phyloP scores from a whole-genome alignment of 2,888 invertebrate species.

The Stramonita haemastoma region DNA sequence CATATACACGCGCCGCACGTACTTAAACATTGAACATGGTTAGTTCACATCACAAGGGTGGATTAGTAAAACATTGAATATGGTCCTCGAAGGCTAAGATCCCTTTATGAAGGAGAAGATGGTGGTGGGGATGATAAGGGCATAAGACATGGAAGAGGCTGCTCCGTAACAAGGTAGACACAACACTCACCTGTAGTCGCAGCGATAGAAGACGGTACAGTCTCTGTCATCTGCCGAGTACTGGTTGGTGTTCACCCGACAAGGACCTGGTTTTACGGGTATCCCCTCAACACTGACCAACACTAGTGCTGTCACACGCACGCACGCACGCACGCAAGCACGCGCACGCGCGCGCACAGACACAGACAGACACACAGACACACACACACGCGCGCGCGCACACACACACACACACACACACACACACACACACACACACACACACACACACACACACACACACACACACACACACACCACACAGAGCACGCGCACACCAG shows the following conservation, averaged over 20 bases:
- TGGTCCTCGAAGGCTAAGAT: too few relatives aligned
- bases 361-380: conserved; percentile 11
- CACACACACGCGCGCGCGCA: background rate
- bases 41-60: too few relatives aligned
- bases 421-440: background rate
- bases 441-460: conserved; percentile 14
- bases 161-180: too few relatives aligned
- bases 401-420: background rate
- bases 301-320: background rate
- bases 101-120: too few relatives aligned
- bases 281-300: background rate
- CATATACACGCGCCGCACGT: too few relatives aligned
- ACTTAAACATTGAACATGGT: too few relatives aligned
- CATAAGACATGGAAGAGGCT: too few relatives aligned
- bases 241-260: background rate
- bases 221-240: background rate
- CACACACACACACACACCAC: background rate
- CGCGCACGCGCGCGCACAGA: background rate
- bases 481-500: too few relatives aligned
- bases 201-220: background rate
- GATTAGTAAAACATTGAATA: too few relatives aligned
- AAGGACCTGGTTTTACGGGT: background rate
- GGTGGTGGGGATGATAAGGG: too few relatives aligned
- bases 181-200: background rate
- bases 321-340: background rate